Evolutionary conservation across 2,113 vertebrate species (phyloP), one percentile per base, ranked within the genome.

Genomic region (Tachycineta bicolor): DNA sequence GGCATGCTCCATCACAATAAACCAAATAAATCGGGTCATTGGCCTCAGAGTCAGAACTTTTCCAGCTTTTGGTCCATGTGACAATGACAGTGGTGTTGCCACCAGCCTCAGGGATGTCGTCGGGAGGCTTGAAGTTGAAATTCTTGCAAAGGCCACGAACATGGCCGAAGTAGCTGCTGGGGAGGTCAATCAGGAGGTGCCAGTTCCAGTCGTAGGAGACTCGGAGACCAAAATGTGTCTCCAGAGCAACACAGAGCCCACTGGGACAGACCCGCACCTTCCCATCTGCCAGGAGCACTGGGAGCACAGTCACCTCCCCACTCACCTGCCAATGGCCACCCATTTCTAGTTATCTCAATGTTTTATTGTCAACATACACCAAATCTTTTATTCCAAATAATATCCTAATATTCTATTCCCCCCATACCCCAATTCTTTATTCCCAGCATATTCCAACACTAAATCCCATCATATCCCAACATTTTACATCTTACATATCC

Each of bases 161-260:
- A 0, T 97, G 96, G 1, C 49, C 41, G 4, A 97, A 96, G 76
- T 98, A 99, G 87, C 98, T 98, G 68, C 98, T 99, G 60, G 98
- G 88, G 28, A 98, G 88, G 0, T 92, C 95, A 3, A 98, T 91
- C 21, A 91, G 76, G 25, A 98, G 84, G 3, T 94, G 67, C 95
- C 97, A 95, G 4, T 90, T 75, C 98, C 98, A 99, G 74, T 98
- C 98, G 2, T 98, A 99, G 2, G 26, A 96, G 20, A 98, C 97
- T 16, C 84, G 92, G 23, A 99, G 95, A 25, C 98, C 98, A 3
- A 98, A 98, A 73, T 98, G 90, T 0, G 98, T 91, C 17, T 50
- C 33, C 64, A 99, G 16, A 12, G 97, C 52, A 0, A 97, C 98
- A 6, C 52, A 87, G 3, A 71, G 60, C 1, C 96, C 91, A 1